Evolutionary conservation across 2,888 invertebrate species (phyloP), one percentile per base, ranked within the genome.

Genomic region (Drosophila helvetica): DNA sequence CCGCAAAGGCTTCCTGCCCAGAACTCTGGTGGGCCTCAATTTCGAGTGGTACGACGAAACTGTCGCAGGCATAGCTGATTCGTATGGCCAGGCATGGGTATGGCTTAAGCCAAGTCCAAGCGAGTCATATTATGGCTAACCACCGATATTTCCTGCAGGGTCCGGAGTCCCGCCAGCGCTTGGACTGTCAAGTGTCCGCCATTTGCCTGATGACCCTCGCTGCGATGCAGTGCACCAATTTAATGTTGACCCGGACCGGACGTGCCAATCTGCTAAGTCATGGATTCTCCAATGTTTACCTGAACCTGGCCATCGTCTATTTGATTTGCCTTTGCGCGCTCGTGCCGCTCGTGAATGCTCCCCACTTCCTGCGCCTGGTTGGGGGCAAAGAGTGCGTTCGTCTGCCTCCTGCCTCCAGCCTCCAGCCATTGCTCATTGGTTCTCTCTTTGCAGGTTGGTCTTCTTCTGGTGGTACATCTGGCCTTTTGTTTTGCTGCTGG

Each of bases 31-130:
- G 4, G 73, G 65, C 0, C 42, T 75, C 1, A 22, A 51, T 3
- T 1, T 4, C 0, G 0, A 18, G 0, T 85, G 77, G 81, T 47
- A 61, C 4, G 74, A 88, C 12, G 19, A 45, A 0, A 7, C 53
- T 3, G 8, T 50, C 0, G 69, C 75, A 52, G 85, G 68, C 50
- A 6, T 85, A 10, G 7, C 52, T 2, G 84, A 85, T 33, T 74
- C 86, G 0, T 74, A 71, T 46, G 87, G 87, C 25, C 81, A 88
- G 38, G 87, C 88, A 62, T 85, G 84, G 87, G 87, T 70, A 52
- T 6, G 3, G 12, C 17, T 9, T 1, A 27, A 12, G 8, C 15
- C 33, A 0, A 38, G 7, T 10, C 6, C 33, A 33, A 10, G 15
- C 18, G 4, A 10, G 15, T 12, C 33, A 5, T 33, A 33, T 33